Percentiles rank a stretch among this genome's conserved stretches.
phyloP scores from a whole-genome alignment of 2,888 invertebrate species.

The Bembecia ichneumoniformis region DNA sequence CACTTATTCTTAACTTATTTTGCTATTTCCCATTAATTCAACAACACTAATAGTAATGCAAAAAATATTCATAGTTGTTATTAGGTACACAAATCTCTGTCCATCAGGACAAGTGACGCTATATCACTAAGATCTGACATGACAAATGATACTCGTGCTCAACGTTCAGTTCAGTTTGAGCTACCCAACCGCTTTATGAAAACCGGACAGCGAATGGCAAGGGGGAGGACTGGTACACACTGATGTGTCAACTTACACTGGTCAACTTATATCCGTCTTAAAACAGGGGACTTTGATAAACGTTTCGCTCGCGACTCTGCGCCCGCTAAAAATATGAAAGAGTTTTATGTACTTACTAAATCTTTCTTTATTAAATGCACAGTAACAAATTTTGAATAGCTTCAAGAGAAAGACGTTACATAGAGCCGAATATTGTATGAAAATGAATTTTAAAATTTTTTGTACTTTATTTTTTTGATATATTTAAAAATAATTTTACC shows the following conservation, averaged over 20 bases:
- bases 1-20: not conserved
- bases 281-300: slow-evolving; percentile 46
- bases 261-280: slow-evolving; percentile 34
- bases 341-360: not conserved
- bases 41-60: slow-evolving; percentile 1
- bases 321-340: not conserved
- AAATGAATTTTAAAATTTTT: too few relatives aligned
- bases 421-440: too few relatives aligned
- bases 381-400: not conserved
- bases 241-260: slow-evolving; percentile 21
- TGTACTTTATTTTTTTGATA: too few relatives aligned
- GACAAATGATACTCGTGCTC: slow-evolving; percentile 51
- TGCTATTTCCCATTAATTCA: not conserved
- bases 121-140: slow-evolving; percentile 60
- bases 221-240: slow-evolving; percentile 3
- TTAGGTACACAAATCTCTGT: slow-evolving; percentile 50
- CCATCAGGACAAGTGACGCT: slow-evolving; percentile 48
- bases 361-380: not conserved
- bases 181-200: slow-evolving; percentile 13
- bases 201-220: slow-evolving; percentile 2
- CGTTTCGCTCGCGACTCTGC: slow-evolving; percentile 1
- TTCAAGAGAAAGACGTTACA: too few relatives aligned
- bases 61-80: slow-evolving; percentile 55
- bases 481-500: too few relatives aligned
- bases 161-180: slow-evolving; percentile 26